Evolutionary conservation across 2,888 invertebrate species (phyloP).

Genomic region (Andricus curvator): DNA sequence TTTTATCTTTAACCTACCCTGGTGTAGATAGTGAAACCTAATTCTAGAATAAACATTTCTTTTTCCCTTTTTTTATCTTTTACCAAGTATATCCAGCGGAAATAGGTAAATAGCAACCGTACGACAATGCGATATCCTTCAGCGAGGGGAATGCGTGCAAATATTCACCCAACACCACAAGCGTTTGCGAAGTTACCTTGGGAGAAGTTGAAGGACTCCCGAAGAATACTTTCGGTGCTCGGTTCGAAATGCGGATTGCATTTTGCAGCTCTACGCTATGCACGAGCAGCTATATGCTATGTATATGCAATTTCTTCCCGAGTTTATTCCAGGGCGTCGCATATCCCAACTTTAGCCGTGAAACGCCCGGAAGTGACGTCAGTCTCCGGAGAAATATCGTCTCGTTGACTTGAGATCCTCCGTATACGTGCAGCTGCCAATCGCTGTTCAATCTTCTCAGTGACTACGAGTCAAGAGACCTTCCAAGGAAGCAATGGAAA

Average conservation of each 20-base stretch:
- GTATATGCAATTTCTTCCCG: slow-evolving; percentile 32
- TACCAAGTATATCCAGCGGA: background rate
- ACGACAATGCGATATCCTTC: slow-evolving; percentile 30
- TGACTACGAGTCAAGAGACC: slow-evolving; percentile 31
- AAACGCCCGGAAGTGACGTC: slow-evolving; percentile 47
- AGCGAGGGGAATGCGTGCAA: slow-evolving; percentile 25
- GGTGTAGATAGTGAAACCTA: too few species aligned
- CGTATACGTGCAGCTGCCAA: slow-evolving; percentile 29
- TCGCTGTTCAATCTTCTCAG: slow-evolving; percentile 40
- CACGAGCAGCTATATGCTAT: slow-evolving; percentile 12
- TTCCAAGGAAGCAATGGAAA: slow-evolving; percentile 17
- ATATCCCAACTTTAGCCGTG: slow-evolving; percentile 46
- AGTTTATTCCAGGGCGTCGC: slow-evolving; percentile 44
- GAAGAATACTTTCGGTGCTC: slow-evolving; percentile 43
- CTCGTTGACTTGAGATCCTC: slow-evolving; percentile 41
- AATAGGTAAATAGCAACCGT: slow-evolving; percentile 35
- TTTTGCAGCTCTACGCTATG: slow-evolving; percentile 41
- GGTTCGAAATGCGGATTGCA: slow-evolving; percentile 44
- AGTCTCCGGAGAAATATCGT: slow-evolving; percentile 40
- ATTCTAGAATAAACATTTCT: background rate
- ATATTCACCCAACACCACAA: slow-evolving; percentile 26
- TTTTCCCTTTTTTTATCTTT: background rate
- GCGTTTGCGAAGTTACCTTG: slow-evolving; percentile 34
- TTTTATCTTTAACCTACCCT: too few species aligned
- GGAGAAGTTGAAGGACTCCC: slow-evolving; percentile 43